Evolutionary conservation across 1,140 invertebrate species (phyloP).

Genomic region (Asbolus verrucosus): DNA sequence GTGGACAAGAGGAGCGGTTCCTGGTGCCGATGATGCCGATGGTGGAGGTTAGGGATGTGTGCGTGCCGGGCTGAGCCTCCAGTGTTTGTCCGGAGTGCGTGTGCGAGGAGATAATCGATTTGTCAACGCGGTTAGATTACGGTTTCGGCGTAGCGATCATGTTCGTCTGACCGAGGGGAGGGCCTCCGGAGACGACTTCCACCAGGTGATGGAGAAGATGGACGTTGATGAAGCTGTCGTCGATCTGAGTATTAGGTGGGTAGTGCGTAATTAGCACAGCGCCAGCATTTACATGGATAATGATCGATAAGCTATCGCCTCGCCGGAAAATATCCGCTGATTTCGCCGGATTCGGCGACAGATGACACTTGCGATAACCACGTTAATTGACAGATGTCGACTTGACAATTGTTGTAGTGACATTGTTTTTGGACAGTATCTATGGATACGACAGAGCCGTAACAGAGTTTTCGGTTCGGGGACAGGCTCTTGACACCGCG

Average conservation of each 20-base stretch:
- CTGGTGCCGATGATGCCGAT: too few relatives aligned
- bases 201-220: conserved; percentile 75
- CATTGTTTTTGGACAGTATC: conserved; percentile 13
- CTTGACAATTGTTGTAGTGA: conserved; percentile 24
- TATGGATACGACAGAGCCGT: conserved; percentile 23
- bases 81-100: conserved; percentile 41
- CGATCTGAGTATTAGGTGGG: conserved; percentile 81
- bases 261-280: not conserved
- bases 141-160: too few relatives aligned
- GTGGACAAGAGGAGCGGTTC: not conserved
- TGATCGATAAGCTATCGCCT: conserved; percentile 28
- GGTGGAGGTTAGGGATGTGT: conserved; percentile 36
- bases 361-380: not conserved
- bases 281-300: conserved; percentile 28
- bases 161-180: not conserved
- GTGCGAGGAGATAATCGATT: conserved; percentile 64
- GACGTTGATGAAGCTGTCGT: conserved; percentile 73
- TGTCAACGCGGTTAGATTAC: conserved; percentile 65
- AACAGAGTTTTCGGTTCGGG: conserved; percentile 6
- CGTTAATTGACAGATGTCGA: conserved; percentile 3
- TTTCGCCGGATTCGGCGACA: not conserved
- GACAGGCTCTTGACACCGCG: not conserved
- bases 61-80: conserved; percentile 16
- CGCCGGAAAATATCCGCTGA: too few relatives aligned
- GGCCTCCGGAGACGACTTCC: too few relatives aligned